phyloP scores from a whole-genome alignment of 2,113 vertebrate species.

The Sander lucioperca region DNA sequence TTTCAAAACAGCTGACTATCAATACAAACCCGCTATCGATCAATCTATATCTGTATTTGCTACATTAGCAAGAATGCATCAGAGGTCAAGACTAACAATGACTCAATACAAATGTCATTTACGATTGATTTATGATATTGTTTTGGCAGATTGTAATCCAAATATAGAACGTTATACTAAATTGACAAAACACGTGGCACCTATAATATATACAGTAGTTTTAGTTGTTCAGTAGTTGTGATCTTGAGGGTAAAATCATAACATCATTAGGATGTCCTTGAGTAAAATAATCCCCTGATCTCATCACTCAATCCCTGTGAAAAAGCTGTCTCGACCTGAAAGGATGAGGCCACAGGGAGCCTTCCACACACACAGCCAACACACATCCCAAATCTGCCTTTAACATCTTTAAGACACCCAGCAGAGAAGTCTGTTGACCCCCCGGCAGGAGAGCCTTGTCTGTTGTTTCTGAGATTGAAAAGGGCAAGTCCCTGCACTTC shows the following conservation, averaged over 20 bases:
- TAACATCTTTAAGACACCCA: slow-evolving; percentile 64
- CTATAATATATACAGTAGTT: not conserved
- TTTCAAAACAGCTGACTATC: not conserved
- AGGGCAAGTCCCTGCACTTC: slow-evolving; percentile 62
- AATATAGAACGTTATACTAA: accelerated
- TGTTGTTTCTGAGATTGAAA: slow-evolving; percentile 75
- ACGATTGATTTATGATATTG: not conserved
- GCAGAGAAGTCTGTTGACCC: slow-evolving; percentile 72
- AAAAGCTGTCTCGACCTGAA: slow-evolving; percentile 31
- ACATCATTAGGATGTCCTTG: not conserved
- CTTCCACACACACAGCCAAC: slow-evolving; percentile 32
- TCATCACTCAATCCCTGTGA: slow-evolving; percentile 1
- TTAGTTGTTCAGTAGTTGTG: too few relatives aligned
- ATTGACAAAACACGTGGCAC: not conserved
- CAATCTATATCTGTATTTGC: not conserved
- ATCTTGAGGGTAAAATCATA: not conserved
- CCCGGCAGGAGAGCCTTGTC: slow-evolving; percentile 74
- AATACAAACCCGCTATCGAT: not conserved
- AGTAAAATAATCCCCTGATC: slow-evolving; percentile 18
- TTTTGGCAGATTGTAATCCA: not conserved
- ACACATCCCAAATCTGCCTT: slow-evolving; percentile 47
- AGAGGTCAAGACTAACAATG: not conserved
- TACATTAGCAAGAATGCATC: not conserved
- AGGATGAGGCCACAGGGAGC: slow-evolving; percentile 51
- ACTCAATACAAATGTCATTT: not conserved